Base-by-base conservation (phyloP, 1,140 invertebrate species). In the Drosophila carrolli region DNA sequence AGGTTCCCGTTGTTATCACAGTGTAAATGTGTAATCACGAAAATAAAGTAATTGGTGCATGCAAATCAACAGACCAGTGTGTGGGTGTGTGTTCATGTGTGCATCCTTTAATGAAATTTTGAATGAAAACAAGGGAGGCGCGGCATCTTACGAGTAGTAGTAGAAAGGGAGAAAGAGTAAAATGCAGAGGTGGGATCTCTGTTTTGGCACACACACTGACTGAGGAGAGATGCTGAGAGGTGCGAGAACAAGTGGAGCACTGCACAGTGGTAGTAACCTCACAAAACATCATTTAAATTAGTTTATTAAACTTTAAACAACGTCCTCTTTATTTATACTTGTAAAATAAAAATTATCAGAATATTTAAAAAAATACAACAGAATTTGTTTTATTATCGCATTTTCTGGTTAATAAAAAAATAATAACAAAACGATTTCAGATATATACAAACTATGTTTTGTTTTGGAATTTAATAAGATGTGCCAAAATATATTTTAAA, bases 21-120 rank as follows among this genome's bases (percentile, higher is more conserved):
- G 27, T 57, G 40, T 91, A 71, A 88, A 70, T 50, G 48, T 47
- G 75, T 29, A 78, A 77, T 68, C 59, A 66, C 43, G 48, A 79
- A 86, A 88, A 88, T 88, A 86, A 86, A 86, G 63, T 86, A 88
- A 82, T 86, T 86, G 83, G 83, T 88, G 83, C 83, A 86, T 82
- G 78, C 71, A 86, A 86, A 86, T 76, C 73, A 44, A 50, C 58
- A 73, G 40, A 47, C 50, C 43, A 29, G 23, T 38, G 35, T 23
- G 35, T 37, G 27, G 47, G 40, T 54, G 53, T 47, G 60, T 16
- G 32, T 53, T 40, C 14, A 19, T 58, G 50, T 37, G 71, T 78
- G 66, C 70, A 61, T 86, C 83, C 83, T 86, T 88, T 78, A 86
- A 81, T 86, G 78, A 86, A 86, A 85, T 63, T 81, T 38, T 85